phyloP scores from a whole-genome alignment of 2,113 vertebrate genomes.

The Pampusana beccarii region DNA sequence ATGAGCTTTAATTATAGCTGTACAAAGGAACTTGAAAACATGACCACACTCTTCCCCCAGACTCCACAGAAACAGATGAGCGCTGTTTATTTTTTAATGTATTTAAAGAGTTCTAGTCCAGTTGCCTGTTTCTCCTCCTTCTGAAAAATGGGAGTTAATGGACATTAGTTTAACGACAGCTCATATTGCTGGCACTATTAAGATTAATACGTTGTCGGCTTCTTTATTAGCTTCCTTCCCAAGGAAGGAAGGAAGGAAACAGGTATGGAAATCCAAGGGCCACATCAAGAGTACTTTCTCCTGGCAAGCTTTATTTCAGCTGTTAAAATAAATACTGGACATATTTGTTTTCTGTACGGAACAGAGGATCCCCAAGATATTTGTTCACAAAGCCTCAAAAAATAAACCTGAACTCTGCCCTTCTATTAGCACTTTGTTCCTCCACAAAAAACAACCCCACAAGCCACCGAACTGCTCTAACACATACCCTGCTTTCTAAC shows the following conservation, averaged over 20 bases:
- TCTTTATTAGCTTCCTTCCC: background rate
- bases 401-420: background rate
- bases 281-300: background rate
- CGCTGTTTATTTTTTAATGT: background rate
- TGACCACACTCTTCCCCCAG: background rate
- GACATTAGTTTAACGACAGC: background rate
- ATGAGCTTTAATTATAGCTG: background rate
- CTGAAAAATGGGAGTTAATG: background rate
- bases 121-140: background rate
- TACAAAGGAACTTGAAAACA: background rate
- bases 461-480: background rate
- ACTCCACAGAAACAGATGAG: background rate
- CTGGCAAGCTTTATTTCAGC: background rate
- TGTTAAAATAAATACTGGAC: background rate
- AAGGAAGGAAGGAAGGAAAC: background rate
- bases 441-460: background rate
- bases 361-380: background rate
- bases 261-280: background rate
- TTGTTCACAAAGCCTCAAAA: background rate
- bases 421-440: constrained; percentile 16
- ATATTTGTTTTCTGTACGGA: background rate
- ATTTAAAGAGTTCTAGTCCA: background rate
- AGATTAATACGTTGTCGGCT: background rate
- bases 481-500: background rate
- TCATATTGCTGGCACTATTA: background rate